Evolutionary conservation across 30 jellyfish, hydroid and myxozoan species (phyloP).

Genomic region (Mastigias papua): DNA sequence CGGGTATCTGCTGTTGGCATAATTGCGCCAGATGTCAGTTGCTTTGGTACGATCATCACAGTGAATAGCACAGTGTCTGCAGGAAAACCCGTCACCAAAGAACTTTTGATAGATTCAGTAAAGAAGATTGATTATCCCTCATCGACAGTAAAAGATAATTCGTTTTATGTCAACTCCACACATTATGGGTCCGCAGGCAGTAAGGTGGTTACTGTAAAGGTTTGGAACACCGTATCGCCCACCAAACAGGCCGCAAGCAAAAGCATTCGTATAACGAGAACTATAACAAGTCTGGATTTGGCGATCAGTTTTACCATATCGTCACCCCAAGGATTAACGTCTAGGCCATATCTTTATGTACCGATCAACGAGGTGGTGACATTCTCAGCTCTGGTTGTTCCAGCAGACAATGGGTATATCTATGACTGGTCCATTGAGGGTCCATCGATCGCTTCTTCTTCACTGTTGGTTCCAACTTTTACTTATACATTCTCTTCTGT

Average conservation of each 20-base stretch:
- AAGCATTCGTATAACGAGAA: slow-evolving; percentile 13
- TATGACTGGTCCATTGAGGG: slow-evolving; percentile 16
- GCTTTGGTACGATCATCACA: neutral
- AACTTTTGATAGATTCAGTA: slow-evolving; percentile 13
- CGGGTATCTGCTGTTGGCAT: neutral
- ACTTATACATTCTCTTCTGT: slow-evolving; percentile 2
- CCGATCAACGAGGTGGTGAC: slow-evolving; percentile 13
- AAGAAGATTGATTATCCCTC: neutral
- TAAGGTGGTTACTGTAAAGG: neutral
- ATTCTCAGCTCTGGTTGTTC: slow-evolving; percentile 27
- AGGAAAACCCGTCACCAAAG: slow-evolving; percentile 43
- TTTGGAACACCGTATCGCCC: slow-evolving; percentile 23
- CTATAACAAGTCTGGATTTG: neutral
- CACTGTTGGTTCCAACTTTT: neutral
- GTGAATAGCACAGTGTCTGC: slow-evolving; percentile 16
- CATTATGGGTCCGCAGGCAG: slow-evolving; percentile 15
- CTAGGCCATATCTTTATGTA: slow-evolving; percentile 36
- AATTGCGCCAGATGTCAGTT: slow-evolving; percentile 7
- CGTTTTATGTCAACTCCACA: neutral
- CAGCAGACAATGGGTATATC: slow-evolving; percentile 12
- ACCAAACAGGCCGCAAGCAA: neutral
- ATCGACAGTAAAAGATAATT: slow-evolving; percentile 4
- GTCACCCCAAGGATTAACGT: slow-evolving; percentile 32
- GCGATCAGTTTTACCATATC: slow-evolving; percentile 12
- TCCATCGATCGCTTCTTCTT: neutral